phyloP scores from a whole-genome alignment of 2,888 invertebrate genomes.

The Drosophila cracens region DNA sequence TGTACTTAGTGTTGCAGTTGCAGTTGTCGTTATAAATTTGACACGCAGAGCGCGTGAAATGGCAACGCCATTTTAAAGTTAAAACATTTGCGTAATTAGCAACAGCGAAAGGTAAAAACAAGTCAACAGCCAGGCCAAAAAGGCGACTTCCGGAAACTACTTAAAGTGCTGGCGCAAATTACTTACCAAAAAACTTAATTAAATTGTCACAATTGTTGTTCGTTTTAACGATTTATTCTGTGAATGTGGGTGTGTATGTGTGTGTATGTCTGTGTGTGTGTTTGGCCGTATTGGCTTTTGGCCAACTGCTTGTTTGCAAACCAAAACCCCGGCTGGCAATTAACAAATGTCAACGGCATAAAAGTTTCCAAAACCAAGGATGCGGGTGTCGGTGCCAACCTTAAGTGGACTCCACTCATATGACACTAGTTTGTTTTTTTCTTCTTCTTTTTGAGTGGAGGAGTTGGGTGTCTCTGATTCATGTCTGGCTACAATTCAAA shows the following conservation, averaged over 20 bases:
- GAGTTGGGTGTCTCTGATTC: not conserved
- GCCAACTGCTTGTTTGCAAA: constrained; percentile 75
- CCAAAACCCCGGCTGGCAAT: constrained; percentile 57
- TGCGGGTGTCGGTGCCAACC: constrained; percentile 7
- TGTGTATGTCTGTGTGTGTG: not conserved
- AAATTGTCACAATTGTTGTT: constrained; percentile 68
- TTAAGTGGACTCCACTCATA: constrained; percentile 25
- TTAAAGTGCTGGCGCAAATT: constrained; percentile 63
- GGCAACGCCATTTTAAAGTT: constrained; percentile 64
- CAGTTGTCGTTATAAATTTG: constrained; percentile 55
- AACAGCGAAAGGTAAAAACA: constrained; percentile 45
- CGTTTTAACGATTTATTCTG: constrained; percentile 20
- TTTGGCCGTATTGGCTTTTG: constrained; percentile 69
- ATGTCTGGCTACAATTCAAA: constrained; percentile 17
- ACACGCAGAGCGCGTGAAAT: constrained; percentile 59
- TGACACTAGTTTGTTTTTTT: constrained; percentile 26
- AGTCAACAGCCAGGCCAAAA: constrained; percentile 32
- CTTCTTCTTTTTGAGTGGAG: not conserved
- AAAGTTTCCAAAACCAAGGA: constrained; percentile 20
- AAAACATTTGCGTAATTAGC: constrained; percentile 78
- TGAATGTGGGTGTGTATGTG: not conserved
- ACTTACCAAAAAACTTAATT: constrained; percentile 72
- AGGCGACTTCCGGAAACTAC: constrained; percentile 25
- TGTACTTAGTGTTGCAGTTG: constrained; percentile 6
- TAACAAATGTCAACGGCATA: constrained; percentile 72